Evolutionary conservation across 2,888 invertebrate genomes (phyloP).

Genomic region (Xestia ashworthii): DNA sequence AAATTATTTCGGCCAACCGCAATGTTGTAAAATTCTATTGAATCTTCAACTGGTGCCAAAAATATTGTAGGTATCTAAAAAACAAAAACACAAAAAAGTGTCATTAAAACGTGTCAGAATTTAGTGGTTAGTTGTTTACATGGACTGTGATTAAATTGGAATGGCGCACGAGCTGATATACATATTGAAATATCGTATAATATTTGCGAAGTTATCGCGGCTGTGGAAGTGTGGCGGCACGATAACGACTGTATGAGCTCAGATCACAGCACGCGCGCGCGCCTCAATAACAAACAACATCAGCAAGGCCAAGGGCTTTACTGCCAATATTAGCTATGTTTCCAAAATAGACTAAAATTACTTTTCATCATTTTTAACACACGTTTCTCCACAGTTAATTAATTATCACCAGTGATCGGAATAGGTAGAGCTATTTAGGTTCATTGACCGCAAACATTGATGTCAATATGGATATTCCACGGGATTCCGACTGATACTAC

Average conservation of each 20-base stretch:
- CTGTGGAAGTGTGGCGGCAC: background rate
- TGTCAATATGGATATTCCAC: no score
- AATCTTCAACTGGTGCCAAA: slow-evolving; percentile 24
- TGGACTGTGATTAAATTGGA: slow-evolving; percentile 17
- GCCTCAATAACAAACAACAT: background rate
- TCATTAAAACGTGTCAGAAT: slow-evolving; percentile 24
- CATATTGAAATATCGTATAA: slow-evolving; percentile 27
- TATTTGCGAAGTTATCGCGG: slow-evolving; percentile 27
- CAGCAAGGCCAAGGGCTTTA: slow-evolving; percentile 1
- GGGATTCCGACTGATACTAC: no score
- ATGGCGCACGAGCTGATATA: slow-evolving; percentile 17
- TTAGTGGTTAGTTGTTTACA: slow-evolving; percentile 24
- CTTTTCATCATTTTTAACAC: background rate
- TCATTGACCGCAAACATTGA: no score
- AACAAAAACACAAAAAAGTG: slow-evolving; percentile 4
- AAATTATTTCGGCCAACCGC: slow-evolving; percentile 11
- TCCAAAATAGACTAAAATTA: background rate
- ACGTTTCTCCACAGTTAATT: background rate
- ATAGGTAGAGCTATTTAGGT: no score
- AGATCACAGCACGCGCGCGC: background rate
- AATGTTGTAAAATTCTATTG: background rate
- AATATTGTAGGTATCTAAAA: background rate
- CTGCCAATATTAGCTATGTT: background rate
- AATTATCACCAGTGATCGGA: no score
- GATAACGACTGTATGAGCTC: background rate